These are phyloP conservation scores for Microcebus jonahi DNA, from an alignment of 2,113 vertebrate species.

Conservation along the genomic window DNA sequence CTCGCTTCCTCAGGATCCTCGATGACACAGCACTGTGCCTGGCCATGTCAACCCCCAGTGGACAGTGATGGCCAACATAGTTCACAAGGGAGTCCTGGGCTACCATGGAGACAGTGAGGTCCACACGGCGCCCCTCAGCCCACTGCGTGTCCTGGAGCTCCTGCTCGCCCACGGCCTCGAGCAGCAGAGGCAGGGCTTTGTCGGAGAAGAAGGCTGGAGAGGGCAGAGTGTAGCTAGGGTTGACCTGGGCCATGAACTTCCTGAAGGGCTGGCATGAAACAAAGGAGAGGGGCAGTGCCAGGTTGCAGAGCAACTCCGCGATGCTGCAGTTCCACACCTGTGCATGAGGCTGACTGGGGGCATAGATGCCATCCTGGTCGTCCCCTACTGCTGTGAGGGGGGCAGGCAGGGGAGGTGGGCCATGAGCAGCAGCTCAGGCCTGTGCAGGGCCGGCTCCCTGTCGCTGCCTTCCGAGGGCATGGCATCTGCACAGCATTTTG, in stretches of 20 bases:
- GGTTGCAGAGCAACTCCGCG: constrained; percentile 37
- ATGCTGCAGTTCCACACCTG: constrained; percentile 52
- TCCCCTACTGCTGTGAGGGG: background rate
- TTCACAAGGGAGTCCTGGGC: background rate
- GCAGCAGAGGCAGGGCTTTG: constrained; percentile 50
- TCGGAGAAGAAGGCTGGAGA: background rate
- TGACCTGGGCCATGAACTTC: constrained; percentile 48
- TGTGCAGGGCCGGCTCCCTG: fast-evolving
- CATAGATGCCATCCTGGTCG: background rate
- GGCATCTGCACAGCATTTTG: fast-evolving
- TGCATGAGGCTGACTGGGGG: background rate
- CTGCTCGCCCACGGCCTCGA: background rate
- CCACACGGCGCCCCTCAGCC: background rate
- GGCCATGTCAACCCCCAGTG: background rate
- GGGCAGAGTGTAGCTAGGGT: constrained; percentile 26
- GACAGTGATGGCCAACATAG: constrained; percentile 20
- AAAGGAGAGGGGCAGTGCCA: constrained; percentile 16
- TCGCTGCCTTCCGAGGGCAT: background rate
- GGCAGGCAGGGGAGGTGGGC: fast-evolving
- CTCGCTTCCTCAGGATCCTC: background rate
- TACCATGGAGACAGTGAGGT: background rate
- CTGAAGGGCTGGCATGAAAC: constrained; percentile 49
- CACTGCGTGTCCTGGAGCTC: constrained; percentile 43
- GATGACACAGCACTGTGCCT: fast-evolving
- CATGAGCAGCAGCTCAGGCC: background rate